These are phyloP conservation scores for Lepilemur septentrionalis DNA, from an alignment of 2,797 vertebrate species.

Conservation along the genomic window DNA sequence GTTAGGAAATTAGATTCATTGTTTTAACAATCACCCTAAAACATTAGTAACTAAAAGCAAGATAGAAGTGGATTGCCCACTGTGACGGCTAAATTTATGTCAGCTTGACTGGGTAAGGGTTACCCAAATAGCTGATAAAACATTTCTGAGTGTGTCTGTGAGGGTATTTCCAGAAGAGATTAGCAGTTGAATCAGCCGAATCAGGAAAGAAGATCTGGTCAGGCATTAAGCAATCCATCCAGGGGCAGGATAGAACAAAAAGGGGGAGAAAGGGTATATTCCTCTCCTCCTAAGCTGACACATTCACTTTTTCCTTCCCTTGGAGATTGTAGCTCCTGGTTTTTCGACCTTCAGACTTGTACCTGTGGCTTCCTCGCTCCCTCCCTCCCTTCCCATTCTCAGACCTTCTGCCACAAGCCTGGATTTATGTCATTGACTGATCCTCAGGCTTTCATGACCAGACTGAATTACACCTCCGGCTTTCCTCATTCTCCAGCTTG, in stretches of 20 bases:
- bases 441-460: neutral
- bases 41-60: neutral
- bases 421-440: neutral
- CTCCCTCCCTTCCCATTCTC: neutral
- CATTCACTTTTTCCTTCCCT: neutral
- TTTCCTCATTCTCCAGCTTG: neutral
- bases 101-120: neutral
- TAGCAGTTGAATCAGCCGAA: neutral
- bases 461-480: neutral
- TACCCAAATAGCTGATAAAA: neutral
- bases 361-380: accelerated
- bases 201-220: neutral
- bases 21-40: neutral
- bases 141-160: neutral
- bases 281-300: neutral
- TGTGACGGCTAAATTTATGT: neutral
- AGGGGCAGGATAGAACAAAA: neutral
- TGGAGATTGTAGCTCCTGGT: neutral
- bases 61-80: neutral
- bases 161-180: neutral
- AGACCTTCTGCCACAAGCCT: neutral
- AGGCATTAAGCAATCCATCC: neutral
- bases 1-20: neutral
- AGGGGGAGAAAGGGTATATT: neutral
- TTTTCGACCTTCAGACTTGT: neutral